A percentile compares a stretch with the other conserved stretches of the same genome.
Evolutionary conservation across 2,888 invertebrate species (phyloP).

Genomic region (Lathronympha strigana): DNA sequence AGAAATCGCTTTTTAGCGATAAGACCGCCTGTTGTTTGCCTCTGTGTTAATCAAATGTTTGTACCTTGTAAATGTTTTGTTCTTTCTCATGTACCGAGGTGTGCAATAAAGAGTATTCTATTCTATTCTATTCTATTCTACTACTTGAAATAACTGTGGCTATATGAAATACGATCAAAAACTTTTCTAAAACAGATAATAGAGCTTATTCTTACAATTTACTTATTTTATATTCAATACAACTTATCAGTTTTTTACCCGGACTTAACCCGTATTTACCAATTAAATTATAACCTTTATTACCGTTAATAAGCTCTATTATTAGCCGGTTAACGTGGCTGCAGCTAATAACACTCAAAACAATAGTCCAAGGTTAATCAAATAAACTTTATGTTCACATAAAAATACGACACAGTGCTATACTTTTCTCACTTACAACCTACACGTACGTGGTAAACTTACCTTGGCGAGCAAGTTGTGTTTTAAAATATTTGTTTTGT

Average conservation of each 20-base stretch:
- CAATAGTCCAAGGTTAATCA: slow-evolving; percentile 32
- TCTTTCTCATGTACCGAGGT: too few species aligned
- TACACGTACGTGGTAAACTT: slow-evolving; percentile 20
- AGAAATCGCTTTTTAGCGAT: too few species aligned
- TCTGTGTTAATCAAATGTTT: too few species aligned
- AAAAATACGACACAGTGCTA: background rate
- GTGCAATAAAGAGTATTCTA: too few species aligned
- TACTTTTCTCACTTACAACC: too few species aligned
- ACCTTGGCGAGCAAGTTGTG: slow-evolving; percentile 13
- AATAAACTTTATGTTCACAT: slow-evolving; percentile 11
- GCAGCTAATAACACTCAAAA: slow-evolving; percentile 10
- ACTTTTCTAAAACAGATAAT: background rate
- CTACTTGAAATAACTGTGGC: background rate
- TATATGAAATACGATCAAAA: background rate
- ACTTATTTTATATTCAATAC: background rate
- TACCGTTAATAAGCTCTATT: slow-evolving; percentile 19
- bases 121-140: too few species aligned
- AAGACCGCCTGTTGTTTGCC: too few species aligned
- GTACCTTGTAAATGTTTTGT: too few species aligned
- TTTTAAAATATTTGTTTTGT: slow-evolving; percentile 26
- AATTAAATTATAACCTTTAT: background rate
- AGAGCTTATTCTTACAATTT: background rate
- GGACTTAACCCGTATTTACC: background rate
- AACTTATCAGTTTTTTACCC: background rate
- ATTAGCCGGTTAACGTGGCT: slow-evolving; percentile 26